Base-by-base conservation (phyloP, 2,797 vertebrate species). In the Brachyrhaphis roseni region DNA sequence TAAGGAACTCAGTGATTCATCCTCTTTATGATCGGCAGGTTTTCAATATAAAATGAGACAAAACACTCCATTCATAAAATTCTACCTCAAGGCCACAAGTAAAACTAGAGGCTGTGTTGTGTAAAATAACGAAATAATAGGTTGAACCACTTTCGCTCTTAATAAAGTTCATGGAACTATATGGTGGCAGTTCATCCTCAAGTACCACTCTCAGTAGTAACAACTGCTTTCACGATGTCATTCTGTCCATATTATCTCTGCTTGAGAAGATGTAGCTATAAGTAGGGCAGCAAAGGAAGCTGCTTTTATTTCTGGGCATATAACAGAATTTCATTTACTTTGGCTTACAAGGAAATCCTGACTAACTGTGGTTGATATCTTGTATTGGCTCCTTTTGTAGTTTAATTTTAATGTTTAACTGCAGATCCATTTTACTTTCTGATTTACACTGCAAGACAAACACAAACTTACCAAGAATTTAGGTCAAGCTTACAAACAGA, bases 261-360 rank as follows among this genome's bases (percentile, higher is more conserved):
- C 75, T 62, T 34, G 74, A 84, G 80, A 83, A 62, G 53, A 86
- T 82, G 43, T 79, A 75, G 34, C 23, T 23, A 57, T 79, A 83
- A 89, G 78, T 85, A 77, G 85, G 81, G 51, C 83, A 84, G 76
- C 47, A 10, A 75, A 80, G 26, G 8, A 74, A 34, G 66, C 59
- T 72, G 72, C 64, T 53, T 84, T 84, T 75, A 74, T 82, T 81
- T 78, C 72, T 71, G 70, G 8, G 23, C 18, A 78, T 43, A 78
- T 80, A 43, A 79, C 86, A 90, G 86, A 81, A 81, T 84, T 55
- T 59, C 0, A 77, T 79, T 31, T 74, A 39, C 78, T 87, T 47
- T 80, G 71, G 68, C 75, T 78, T 43, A 31, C 80, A 82, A 73
- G 77, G 76, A 57, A 34, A 26, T 81, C 20, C 46, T 75, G 31